A percentile compares a stretch with the other conserved stretches of the same genome.
Conservation (phyloP, 1,140 invertebrate genomes). For the Scaptomyza pallida region DNA sequence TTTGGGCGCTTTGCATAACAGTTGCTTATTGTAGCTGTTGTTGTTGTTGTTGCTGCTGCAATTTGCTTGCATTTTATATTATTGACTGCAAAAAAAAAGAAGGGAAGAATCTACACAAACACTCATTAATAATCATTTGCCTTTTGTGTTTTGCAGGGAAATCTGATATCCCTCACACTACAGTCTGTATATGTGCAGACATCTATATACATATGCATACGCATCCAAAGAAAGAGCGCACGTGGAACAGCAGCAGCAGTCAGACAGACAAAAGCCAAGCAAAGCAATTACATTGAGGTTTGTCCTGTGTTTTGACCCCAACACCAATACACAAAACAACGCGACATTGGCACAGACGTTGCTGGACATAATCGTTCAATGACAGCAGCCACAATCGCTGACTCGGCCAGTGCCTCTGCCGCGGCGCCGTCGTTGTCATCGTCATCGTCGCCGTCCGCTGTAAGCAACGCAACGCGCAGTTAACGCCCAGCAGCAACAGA, state of each 20-base stretch:
- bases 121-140: constrained; percentile 33
- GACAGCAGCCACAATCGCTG: constrained; percentile 56
- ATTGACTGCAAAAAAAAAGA: background rate
- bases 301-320: constrained; percentile 14
- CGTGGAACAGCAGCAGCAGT: constrained; percentile 1
- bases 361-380: constrained; percentile 61
- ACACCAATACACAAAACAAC: no score
- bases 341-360: constrained; percentile 12
- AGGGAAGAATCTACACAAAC: background rate
- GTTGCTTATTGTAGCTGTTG: background rate
- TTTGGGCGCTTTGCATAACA: constrained; percentile 18
- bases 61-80: constrained; percentile 23
- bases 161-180: constrained; percentile 21
- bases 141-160: constrained; percentile 29
- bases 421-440: constrained; percentile 25
- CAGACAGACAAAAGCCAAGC: constrained; percentile 16
- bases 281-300: constrained; percentile 16
- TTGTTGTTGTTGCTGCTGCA: constrained; percentile 3
- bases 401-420: constrained; percentile 27
- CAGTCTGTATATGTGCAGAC: background rate
- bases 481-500: constrained; percentile 33
- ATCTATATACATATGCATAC: constrained; percentile 5
- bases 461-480: constrained; percentile 49
- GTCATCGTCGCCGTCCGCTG: constrained; percentile 25
- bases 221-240: constrained; percentile 13